Evolutionary conservation across 2,797 vertebrate genomes (phyloP), one percentile per base, ranked within the genome.

Genomic region (Danio choprae): DNA sequence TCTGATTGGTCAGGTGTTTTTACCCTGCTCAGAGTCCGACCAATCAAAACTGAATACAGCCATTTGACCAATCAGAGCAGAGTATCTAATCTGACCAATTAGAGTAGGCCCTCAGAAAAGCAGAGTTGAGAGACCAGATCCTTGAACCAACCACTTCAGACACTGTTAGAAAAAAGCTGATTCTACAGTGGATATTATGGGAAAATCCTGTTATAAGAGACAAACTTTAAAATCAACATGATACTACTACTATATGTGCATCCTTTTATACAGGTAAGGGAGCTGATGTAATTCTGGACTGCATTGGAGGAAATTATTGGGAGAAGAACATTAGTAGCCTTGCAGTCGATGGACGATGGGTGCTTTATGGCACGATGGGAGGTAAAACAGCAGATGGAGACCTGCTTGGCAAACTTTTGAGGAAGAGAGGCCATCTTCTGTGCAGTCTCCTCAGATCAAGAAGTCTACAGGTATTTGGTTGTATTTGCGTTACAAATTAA

Each of bases 201-300:
- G 29, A 29, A 29, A 29, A 29, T 3, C 29, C 29, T 29, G 29
- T 29, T 29, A 29, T 29, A 29, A 29, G 1, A 29, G 29, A 29
- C 29, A 29, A 29, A 29, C 29, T 3, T 29, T 29, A 29, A 29
- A 29, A 3, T 29, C 29, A 29, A 29, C 29, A 29, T 29, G 29
- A 29, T 3, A 29, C 29, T 29, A 3, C 29, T n/a, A n/a, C 29
- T 1, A 29, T 1, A 29, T 1, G 3, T 12, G 55, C 4, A 3
- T 62, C 6, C 79, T 60, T 55, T 71, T 53, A 83, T 63, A 53
- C 83, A 97, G 95, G 94, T 41, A 91, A 89, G 62, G 96, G 96
- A 85, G 95, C 90, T 7, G 90, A 96, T 60, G 55, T 96, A 60
- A 96, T 97, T 87, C 92, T 97, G 11, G 96, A 97, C 85, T 96